These are phyloP conservation scores for Tetragnatha montana DNA, from an alignment of 2,888 invertebrate species.

Conservation along the genomic window DNA sequence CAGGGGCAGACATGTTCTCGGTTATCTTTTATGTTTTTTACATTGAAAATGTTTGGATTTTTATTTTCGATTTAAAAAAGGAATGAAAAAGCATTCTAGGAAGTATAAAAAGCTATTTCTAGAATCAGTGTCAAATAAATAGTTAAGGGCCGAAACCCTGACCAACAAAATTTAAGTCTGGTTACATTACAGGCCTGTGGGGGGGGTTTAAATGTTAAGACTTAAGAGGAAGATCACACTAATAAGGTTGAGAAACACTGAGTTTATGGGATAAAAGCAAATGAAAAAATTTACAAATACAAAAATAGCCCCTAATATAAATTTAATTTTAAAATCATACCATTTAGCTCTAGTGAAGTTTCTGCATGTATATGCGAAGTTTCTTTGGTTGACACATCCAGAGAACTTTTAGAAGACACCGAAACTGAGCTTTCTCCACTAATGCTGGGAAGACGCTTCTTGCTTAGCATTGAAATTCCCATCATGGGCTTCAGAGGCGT, in stretches of 20 bases:
- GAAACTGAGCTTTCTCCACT: constrained; percentile 68
- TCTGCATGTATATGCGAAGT: constrained; percentile 33
- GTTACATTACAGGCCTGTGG: no score
- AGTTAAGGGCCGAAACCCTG: no score
- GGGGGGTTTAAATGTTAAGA: no score
- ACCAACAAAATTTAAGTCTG: no score
- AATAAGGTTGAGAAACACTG: not conserved
- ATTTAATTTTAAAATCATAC: constrained; percentile 7
- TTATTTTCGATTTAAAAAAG: no score
- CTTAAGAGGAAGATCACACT: not conserved
- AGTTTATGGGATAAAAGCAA: not conserved
- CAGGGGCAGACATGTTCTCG: no score
- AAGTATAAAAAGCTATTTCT: no score
- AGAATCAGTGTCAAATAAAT: no score
- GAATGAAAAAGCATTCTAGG: no score
- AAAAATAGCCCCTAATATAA: not conserved
- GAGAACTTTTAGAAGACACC: constrained; percentile 61
- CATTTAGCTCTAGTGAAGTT: constrained; percentile 56
- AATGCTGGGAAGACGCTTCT: constrained; percentile 74
- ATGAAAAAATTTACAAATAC: not conserved
- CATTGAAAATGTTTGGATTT: no score
- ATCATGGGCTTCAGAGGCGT: constrained; percentile 74
- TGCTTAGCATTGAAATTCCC: constrained; percentile 76
- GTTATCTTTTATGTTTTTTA: no score
- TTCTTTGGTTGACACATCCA: constrained; percentile 58